Evolutionary conservation across 2,113 vertebrate species (phyloP).

Genomic region (Xiphophorus hellerii): DNA sequence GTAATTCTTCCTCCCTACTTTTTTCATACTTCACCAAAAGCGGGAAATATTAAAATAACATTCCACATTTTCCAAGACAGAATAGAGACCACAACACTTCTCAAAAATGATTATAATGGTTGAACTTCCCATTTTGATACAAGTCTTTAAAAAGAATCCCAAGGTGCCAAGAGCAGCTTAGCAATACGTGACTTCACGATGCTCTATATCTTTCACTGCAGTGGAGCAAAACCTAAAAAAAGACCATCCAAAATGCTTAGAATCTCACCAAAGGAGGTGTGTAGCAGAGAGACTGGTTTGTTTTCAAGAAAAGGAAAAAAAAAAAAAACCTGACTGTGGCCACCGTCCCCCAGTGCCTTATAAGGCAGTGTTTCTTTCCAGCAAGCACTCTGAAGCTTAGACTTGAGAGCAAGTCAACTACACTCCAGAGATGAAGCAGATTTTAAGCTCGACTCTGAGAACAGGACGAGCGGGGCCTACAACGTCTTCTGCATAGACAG

Average conservation of each 20-base stretch:
- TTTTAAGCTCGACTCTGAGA: conserved; percentile 41
- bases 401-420: conserved; percentile 55
- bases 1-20: neutral
- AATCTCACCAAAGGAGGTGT: conserved; percentile 70
- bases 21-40: neutral
- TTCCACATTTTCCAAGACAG: neutral
- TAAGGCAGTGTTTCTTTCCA: conserved; percentile 83
- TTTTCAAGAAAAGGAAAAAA: conserved; percentile 61
- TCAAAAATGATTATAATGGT: neutral
- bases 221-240: conserved; percentile 57
- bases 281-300: conserved; percentile 71
- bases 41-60: neutral
- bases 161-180: neutral
- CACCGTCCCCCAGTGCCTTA: conserved; percentile 81
- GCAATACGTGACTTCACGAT: neutral
- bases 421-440: conserved; percentile 54
- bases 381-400: conserved; percentile 59
- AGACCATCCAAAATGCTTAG: conserved; percentile 36
- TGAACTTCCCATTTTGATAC: neutral
- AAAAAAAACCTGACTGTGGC: conserved; percentile 69
- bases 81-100: neutral
- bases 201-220: conserved; percentile 40
- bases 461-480: conserved; percentile 28
- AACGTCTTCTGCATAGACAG: conserved; percentile 18
- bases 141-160: conserved; percentile 9